phyloP scores from a whole-genome alignment of 2,888 invertebrate genomes.

The Andrena fulva region DNA sequence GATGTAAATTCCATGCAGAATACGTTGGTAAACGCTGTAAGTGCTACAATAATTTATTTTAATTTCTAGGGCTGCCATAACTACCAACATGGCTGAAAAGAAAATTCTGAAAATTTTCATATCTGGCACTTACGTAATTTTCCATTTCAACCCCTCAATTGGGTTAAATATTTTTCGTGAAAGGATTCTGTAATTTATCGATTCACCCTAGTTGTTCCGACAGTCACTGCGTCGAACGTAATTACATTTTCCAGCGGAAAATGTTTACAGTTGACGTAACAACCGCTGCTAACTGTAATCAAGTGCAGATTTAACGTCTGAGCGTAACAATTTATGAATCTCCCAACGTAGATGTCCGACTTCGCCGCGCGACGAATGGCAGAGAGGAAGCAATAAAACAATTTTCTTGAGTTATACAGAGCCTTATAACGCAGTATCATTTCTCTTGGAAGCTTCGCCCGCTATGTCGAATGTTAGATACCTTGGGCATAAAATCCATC shows the following conservation, averaged over 20 bases:
- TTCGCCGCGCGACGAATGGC: conserved; percentile 6
- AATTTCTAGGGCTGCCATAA: too few relatives aligned
- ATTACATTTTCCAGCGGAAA: conserved; percentile 3
- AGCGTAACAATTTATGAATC: conserved; percentile 9
- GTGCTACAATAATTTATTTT: too few relatives aligned
- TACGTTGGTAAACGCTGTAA: too few relatives aligned
- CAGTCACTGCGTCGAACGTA: background rate
- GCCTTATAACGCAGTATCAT: conserved; percentile 1
- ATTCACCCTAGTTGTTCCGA: background rate
- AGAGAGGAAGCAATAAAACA: conserved; percentile 6
- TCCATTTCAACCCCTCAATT: background rate
- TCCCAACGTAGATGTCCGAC: background rate
- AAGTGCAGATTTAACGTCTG: background rate
- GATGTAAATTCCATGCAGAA: too few relatives aligned
- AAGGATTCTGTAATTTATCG: background rate
- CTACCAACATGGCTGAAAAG: too few relatives aligned
- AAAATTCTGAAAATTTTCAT: too few relatives aligned
- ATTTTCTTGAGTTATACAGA: conserved; percentile 5
- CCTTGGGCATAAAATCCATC: background rate
- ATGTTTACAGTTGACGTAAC: conserved; percentile 1
- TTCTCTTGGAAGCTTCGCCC: conserved; percentile 4
- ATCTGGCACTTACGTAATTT: too few relatives aligned
- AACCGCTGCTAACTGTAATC: conserved; percentile 2
- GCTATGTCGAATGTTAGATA: background rate
- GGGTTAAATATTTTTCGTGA: background rate